Conservation (phyloP, 2,888 invertebrate genomes). For the Synanthedon vespiformis region DNA sequence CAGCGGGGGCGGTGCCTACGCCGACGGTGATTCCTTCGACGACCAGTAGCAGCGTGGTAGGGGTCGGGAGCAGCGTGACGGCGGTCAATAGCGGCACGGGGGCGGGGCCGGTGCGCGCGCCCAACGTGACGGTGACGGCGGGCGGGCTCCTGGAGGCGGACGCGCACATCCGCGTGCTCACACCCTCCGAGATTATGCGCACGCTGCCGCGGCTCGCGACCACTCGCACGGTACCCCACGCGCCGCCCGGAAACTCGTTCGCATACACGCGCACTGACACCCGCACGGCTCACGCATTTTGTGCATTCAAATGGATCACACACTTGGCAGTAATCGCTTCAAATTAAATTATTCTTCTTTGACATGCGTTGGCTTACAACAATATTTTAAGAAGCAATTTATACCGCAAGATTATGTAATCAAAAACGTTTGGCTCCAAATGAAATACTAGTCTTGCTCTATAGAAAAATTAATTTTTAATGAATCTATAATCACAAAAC, state of each 20-base stretch:
- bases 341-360: too few relatives aligned
- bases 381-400: too few relatives aligned
- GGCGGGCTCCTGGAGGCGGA: slow-evolving; percentile 73
- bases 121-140: slow-evolving; percentile 77
- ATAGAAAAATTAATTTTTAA: too few relatives aligned
- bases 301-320: too few relatives aligned
- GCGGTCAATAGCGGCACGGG: slow-evolving; percentile 15
- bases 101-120: slow-evolving; percentile 67
- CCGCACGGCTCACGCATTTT: background rate
- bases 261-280: slow-evolving; percentile 7
- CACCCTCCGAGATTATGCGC: slow-evolving; percentile 91
- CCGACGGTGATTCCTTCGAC: slow-evolving; percentile 14
- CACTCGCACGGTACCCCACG: slow-evolving; percentile 47
- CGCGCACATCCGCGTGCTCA: slow-evolving; percentile 89
- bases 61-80: slow-evolving; percentile 17
- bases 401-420: too few relatives aligned
- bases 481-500: too few relatives aligned
- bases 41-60: slow-evolving; percentile 11
- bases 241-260: slow-evolving; percentile 17
- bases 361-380: too few relatives aligned
- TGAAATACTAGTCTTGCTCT: too few relatives aligned
- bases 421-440: too few relatives aligned
- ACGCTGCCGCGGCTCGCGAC: slow-evolving; percentile 87
- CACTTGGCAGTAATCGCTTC: too few relatives aligned
- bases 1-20: slow-evolving; percentile 11